Conservation (phyloP, 2,797 vertebrate species). For the Champsocephalus gunnari region DNA sequence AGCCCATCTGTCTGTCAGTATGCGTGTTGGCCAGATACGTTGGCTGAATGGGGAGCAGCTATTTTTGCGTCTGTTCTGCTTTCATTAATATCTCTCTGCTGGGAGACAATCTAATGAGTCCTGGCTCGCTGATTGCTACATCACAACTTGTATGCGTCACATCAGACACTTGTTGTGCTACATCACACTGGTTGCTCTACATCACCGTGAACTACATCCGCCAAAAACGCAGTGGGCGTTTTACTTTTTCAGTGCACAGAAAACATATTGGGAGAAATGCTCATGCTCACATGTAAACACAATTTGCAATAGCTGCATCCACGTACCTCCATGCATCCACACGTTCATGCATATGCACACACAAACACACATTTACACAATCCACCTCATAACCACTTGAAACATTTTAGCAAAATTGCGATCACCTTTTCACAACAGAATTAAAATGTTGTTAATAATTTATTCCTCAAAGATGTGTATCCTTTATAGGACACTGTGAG, state of each 20-base stretch:
- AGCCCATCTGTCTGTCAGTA: conserved; percentile 19
- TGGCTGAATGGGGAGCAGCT: conserved; percentile 60
- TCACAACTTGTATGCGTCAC: conserved; percentile 66
- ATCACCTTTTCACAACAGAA: neutral
- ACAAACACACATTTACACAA: too few species aligned
- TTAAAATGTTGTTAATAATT: neutral
- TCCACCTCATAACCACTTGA: too few species aligned
- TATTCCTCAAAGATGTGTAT: neutral
- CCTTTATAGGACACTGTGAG: neutral
- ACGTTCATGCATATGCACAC: too few species aligned
- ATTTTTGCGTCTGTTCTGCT: conserved; percentile 67
- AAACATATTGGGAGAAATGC: neutral
- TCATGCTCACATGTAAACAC: conserved; percentile 10
- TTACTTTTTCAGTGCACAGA: conserved; percentile 5
- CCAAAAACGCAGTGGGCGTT: conserved; percentile 25
- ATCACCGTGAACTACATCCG: conserved; percentile 51
- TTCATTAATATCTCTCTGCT: conserved; percentile 69
- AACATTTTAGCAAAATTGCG: neutral
- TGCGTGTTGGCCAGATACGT: conserved; percentile 47
- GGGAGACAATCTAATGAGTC: conserved; percentile 71
- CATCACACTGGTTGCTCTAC: conserved; percentile 54
- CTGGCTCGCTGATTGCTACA: conserved; percentile 61
- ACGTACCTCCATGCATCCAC: too few species aligned
- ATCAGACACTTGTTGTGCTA: conserved; percentile 58
- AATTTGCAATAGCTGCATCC: too few species aligned